A percentile compares a stretch with the other conserved stretches of the same genome.
Evolutionary conservation across 2,797 vertebrate species (phyloP).

Genomic region (Hephaestus fuliginosus): DNA sequence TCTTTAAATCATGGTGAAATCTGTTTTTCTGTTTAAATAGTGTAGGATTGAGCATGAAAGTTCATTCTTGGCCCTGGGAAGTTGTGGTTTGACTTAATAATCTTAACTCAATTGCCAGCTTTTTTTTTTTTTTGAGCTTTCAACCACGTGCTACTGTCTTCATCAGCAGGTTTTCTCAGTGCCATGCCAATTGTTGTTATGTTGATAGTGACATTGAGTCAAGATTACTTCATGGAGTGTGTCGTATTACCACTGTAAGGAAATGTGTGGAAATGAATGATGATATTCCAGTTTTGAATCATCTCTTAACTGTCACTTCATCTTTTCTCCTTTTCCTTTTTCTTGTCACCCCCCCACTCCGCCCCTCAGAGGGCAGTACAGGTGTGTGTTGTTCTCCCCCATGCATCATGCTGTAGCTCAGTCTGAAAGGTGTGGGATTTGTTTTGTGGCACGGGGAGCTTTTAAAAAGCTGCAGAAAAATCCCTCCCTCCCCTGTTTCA

Average conservation of each 20-base stretch:
- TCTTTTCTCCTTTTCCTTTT: neutral
- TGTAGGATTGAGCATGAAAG: neutral
- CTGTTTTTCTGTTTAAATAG: neutral
- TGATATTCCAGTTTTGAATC: neutral
- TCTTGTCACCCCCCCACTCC: neutral
- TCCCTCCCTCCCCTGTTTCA: slow-evolving; percentile 42
- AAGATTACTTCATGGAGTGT: neutral
- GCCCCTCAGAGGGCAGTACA: slow-evolving; percentile 15
- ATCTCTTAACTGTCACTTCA: neutral
- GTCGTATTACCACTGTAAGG: neutral
- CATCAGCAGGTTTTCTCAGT: neutral
- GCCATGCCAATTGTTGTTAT: neutral
- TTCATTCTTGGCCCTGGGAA: neutral
- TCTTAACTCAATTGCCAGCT: neutral
- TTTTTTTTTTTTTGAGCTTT: neutral
- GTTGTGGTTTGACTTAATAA: neutral
- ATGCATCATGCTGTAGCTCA: slow-evolving; percentile 49
- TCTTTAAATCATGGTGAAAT: neutral
- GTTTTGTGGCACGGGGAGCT: slow-evolving; percentile 52
- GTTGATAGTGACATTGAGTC: neutral
- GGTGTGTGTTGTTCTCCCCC: slow-evolving; percentile 32
- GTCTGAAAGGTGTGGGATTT: slow-evolving; percentile 61
- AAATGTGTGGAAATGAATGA: neutral
- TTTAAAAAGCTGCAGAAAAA: slow-evolving; percentile 62
- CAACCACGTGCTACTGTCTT: neutral